phyloP scores from a whole-genome alignment of 35 echinoderm and acorn worm genomes.

The Ophioderma brevispina region DNA sequence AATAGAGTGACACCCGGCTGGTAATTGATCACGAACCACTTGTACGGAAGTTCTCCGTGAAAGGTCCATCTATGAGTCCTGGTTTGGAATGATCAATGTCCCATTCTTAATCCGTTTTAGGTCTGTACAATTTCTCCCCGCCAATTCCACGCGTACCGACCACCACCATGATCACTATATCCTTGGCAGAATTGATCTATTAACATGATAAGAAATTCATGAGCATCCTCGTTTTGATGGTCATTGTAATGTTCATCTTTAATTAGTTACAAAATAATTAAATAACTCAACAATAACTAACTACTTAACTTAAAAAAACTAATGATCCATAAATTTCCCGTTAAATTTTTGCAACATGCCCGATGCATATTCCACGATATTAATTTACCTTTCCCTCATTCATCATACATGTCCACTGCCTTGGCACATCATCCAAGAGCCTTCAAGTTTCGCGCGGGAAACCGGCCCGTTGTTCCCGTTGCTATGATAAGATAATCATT shows the following conservation, averaged over 20 bases:
- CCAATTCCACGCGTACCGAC: constrained; percentile 82
- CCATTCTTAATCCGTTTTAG: constrained; percentile 62
- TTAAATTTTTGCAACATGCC: no score
- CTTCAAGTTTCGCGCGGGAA: constrained; percentile 69
- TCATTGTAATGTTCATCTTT: no score
- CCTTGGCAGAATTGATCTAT: constrained; percentile 71
- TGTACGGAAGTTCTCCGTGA: constrained; percentile 41
- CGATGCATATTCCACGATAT: no score
- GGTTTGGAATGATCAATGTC: constrained; percentile 67
- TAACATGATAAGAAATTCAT: no score
- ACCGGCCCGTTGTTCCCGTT: constrained; percentile 61
- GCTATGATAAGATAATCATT: constrained; percentile 80
- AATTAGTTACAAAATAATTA: no score
- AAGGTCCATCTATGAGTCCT: constrained; percentile 39
- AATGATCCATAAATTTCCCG: no score
- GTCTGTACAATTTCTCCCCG: constrained; percentile 76
- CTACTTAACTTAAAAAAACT: no score
- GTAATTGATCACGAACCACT: no score
- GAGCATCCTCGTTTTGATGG: no score
- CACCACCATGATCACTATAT: constrained; percentile 79
- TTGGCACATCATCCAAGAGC: not conserved
- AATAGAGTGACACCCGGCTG: no score
- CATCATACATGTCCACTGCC: constrained; percentile 6
- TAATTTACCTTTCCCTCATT: constrained; percentile 47
- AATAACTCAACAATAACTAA: no score